phyloP scores from a whole-genome alignment of 2,888 invertebrate genomes.

The Globia sparganii region DNA sequence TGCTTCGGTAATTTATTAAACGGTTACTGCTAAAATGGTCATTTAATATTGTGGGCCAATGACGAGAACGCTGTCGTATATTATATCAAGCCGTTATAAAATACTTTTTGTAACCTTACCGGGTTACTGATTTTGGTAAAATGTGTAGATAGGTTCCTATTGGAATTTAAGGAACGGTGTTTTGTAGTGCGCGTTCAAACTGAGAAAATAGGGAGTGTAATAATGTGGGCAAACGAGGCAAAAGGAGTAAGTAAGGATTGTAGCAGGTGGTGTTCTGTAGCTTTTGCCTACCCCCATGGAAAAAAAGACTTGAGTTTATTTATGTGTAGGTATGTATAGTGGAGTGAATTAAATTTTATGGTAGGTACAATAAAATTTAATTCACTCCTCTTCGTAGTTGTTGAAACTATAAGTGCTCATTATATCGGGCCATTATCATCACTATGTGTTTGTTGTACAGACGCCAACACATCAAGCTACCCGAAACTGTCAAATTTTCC shows the following conservation, averaged over 20 bases:
- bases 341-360: too few relatives aligned
- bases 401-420: neutral
- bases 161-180: neutral
- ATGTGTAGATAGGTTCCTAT: slow-evolving; percentile 3
- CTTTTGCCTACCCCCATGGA: too few relatives aligned
- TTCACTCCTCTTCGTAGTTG: neutral
- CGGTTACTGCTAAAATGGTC: slow-evolving; percentile 61
- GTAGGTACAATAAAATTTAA: neutral
- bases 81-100: slow-evolving; percentile 52
- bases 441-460: too few relatives aligned
- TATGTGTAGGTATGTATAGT: too few relatives aligned
- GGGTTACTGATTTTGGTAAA: slow-evolving; percentile 18
- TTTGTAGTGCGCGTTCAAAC: neutral
- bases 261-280: too few relatives aligned
- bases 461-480: too few relatives aligned
- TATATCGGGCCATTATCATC: too few relatives aligned
- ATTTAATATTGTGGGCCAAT: slow-evolving; percentile 62
- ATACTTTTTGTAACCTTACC: slow-evolving; percentile 42
- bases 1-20: slow-evolving; percentile 48
- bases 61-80: slow-evolving; percentile 53
- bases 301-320: too few relatives aligned
- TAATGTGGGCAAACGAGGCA: too few relatives aligned
- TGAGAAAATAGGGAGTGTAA: neutral
- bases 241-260: too few relatives aligned
- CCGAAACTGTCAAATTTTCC: too few relatives aligned